Evolutionary conservation across 2,888 invertebrate species (phyloP), one percentile per base, ranked within the genome.

Genomic region (Leucania comma): DNA sequence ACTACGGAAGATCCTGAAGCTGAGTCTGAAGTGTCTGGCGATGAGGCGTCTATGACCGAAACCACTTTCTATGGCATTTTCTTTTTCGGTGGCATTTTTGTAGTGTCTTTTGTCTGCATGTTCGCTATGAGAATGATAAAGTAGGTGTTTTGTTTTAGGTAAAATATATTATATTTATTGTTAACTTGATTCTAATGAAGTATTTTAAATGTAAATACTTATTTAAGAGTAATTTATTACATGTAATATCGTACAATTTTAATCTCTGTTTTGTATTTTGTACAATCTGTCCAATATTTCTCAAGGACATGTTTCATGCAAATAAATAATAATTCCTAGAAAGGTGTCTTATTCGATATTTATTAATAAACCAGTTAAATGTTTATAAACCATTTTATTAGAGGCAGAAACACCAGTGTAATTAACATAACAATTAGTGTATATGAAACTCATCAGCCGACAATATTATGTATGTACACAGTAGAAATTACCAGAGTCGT

Each of bases 341-440:
- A 14, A 26, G 6, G 14, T 14, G n/a, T 65, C 5, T 60, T 51
- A 59, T 54, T 67, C 60, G 0, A 4, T 0, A 24, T 1, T 10
- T 26, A 67, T 10, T 17, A 62, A 61, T 50, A 61, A 61, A 62
- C 14, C 4, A 38, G 32, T 26, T 0, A 48, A 77, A 71, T 78
- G 84, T 87, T 91, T 88, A 90, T 90, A 90, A 92, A 93, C 92
- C 89, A 89, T 89, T 91, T 95, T 94, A 94, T 93, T 95, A 86
- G 86, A 90, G 91, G 92, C 93, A 91, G 89, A 94, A 91, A 91
- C 90, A 91, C 92, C 91, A 88, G 90, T 92, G 91, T 90, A 88
- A 81, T 86, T 89, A 88, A 91, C 87, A 69, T 90, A 92, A 91
- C 89, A 90, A 88, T 87, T 83, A 84, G 86, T 89, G 88, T 93